These are phyloP conservation scores for Clarias magur DNA, from an alignment of 2,113 vertebrate genomes.

Conservation along the genomic window DNA sequence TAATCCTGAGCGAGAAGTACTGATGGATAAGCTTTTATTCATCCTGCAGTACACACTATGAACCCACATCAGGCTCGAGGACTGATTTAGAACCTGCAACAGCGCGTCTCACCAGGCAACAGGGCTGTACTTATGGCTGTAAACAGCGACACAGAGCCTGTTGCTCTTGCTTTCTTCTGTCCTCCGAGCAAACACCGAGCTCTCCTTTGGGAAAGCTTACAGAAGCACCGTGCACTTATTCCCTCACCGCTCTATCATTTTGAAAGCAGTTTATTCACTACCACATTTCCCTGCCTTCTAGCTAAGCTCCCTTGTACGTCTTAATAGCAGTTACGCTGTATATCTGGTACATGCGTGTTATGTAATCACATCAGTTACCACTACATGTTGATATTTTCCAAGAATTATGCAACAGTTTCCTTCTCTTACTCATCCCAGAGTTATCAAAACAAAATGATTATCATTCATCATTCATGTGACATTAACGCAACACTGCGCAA, in stretches of 20 bases:
- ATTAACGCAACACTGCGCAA: background rate
- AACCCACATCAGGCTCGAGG: slow-evolving; percentile 24
- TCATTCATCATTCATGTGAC: slow-evolving; percentile 14
- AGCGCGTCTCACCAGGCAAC: slow-evolving; percentile 33
- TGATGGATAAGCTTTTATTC: background rate
- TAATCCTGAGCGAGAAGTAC: background rate
- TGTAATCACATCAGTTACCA: background rate
- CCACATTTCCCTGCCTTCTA: slow-evolving; percentile 27
- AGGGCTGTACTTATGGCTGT: slow-evolving; percentile 41
- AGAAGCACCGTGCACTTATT: background rate
- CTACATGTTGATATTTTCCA: background rate
- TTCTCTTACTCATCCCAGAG: background rate
- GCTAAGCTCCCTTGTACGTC: background rate
- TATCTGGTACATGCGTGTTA: background rate
- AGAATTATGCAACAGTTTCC: background rate
- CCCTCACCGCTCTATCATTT: background rate
- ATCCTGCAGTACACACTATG: background rate
- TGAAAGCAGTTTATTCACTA: slow-evolving; percentile 3
- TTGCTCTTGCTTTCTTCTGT: background rate
- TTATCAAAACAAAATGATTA: background rate
- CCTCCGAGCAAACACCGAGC: background rate
- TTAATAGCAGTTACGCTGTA: background rate
- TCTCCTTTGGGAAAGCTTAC: background rate
- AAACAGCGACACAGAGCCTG: slow-evolving; percentile 20
- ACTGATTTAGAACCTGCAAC: slow-evolving; percentile 44